These are phyloP conservation scores for Zosterops japonicus DNA, from an alignment of 2,113 vertebrate species.

Conservation along the genomic window DNA sequence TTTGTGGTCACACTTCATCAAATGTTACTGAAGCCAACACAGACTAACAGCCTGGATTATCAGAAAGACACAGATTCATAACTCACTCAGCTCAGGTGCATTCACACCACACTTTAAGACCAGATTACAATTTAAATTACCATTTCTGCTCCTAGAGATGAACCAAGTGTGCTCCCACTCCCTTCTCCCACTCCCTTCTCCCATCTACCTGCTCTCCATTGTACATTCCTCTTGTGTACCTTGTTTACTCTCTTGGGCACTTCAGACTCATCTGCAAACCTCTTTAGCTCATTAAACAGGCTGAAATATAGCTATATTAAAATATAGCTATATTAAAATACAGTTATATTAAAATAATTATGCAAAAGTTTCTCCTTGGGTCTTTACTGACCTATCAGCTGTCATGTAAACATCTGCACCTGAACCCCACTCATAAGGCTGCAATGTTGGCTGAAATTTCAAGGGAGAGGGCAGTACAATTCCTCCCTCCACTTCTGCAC, in stretches of 20 bases:
- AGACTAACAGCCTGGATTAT: not conserved
- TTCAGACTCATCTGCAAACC: not conserved
- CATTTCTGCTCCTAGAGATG: not conserved
- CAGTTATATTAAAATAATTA: not conserved
- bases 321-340: not conserved
- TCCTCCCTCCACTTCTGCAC: not conserved
- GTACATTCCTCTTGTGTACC: not conserved
- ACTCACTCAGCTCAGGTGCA: not conserved
- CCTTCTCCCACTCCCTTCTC: not conserved
- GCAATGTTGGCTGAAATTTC: not conserved
- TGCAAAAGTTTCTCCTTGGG: fast-evolving
- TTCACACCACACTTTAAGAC: not conserved
- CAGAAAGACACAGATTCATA: not conserved
- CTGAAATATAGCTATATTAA: not conserved
- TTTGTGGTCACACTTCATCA: not conserved
- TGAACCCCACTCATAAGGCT: not conserved
- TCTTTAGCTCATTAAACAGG: not conserved
- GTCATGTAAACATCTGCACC: not conserved
- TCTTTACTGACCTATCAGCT: not conserved
- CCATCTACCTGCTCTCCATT: not conserved
- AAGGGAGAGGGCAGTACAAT: not conserved
- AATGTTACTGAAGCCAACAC: not conserved
- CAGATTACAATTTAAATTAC: not conserved
- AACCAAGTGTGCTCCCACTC: not conserved
- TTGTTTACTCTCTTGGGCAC: not conserved